phyloP scores from a whole-genome alignment of 2,888 invertebrate species.

The Bruchidius siliquastri region DNA sequence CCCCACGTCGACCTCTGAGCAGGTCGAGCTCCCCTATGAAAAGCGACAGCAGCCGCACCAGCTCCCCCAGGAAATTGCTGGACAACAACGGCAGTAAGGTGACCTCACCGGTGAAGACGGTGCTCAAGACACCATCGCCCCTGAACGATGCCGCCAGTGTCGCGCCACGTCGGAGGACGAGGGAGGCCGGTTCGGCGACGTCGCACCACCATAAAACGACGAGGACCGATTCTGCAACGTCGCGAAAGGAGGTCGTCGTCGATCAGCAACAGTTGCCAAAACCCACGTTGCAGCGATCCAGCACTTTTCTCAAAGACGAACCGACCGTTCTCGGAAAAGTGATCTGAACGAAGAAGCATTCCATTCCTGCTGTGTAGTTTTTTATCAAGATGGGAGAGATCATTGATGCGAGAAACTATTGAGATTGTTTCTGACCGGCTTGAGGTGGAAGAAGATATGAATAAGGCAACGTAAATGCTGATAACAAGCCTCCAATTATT shows the following conservation, averaged over 20 bases:
- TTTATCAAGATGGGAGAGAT: background rate
- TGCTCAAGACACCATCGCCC: slow-evolving; percentile 22
- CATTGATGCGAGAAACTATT: no score
- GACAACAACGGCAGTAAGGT: slow-evolving; percentile 26
- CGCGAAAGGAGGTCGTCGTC: background rate
- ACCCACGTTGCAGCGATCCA: slow-evolving; percentile 56
- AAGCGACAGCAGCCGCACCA: slow-evolving; percentile 25
- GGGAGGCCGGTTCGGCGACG: background rate
- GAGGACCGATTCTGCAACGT: background rate
- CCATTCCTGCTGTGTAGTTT: background rate
- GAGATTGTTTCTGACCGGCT: no score
- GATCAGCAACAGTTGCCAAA: background rate
- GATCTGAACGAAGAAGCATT: slow-evolving; percentile 16
- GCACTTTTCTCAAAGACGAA: slow-evolving; percentile 72
- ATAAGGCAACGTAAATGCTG: no score
- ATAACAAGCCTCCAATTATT: no score
- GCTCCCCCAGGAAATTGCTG: slow-evolving; percentile 31
- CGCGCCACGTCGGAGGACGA: slow-evolving; percentile 14
- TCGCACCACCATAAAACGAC: no score
- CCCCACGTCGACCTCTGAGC: slow-evolving; percentile 7
- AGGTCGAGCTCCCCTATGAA: slow-evolving; percentile 33
- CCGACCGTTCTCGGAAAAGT: slow-evolving; percentile 58
- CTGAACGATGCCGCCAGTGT: slow-evolving; percentile 15
- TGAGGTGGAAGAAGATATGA: no score
- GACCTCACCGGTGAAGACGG: slow-evolving; percentile 33